A percentile compares a stretch with the other conserved stretches of the same genome.
phyloP scores from a whole-genome alignment of 2,888 invertebrate genomes.

The Xestia sexstrigata region DNA sequence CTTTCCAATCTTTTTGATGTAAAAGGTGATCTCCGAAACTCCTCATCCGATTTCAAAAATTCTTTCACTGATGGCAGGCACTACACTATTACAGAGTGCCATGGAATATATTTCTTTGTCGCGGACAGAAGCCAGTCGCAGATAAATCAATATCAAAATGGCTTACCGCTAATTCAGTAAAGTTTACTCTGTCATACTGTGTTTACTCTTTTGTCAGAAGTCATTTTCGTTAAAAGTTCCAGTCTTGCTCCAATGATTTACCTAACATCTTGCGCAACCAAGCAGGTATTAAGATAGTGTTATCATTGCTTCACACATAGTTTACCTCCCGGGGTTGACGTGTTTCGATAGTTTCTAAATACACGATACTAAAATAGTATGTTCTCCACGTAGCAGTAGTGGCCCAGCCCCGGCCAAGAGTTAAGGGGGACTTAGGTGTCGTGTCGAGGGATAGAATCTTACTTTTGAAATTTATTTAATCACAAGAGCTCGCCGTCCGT shows the following conservation, averaged over 20 bases:
- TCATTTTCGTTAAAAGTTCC: constrained; percentile 11
- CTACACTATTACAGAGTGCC: neutral
- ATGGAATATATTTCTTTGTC: neutral
- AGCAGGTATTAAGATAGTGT: constrained; percentile 25
- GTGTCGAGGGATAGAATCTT: neutral
- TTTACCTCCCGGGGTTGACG: constrained; percentile 35
- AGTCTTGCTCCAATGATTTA: constrained; percentile 21
- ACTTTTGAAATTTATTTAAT: neutral
- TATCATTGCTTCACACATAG: constrained; percentile 45
- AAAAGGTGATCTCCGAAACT: neutral
- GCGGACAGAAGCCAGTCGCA: neutral
- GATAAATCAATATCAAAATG: neutral
- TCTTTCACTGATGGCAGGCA: too few species aligned
- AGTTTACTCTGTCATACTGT: neutral
- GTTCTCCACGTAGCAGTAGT: too few species aligned
- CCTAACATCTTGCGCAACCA: constrained; percentile 10
- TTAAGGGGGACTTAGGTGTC: too few species aligned
- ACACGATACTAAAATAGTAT: neutral
- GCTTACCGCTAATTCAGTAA: neutral
- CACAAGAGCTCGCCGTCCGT: too few species aligned
- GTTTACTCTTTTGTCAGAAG: neutral
- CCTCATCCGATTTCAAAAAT: neutral
- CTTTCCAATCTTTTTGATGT: neutral
- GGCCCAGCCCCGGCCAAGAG: neutral
- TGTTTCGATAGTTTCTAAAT: constrained; percentile 2